These are phyloP conservation scores for Ranitomeya variabilis DNA, from an alignment of 2,113 vertebrate species.

Conservation along the genomic window DNA sequence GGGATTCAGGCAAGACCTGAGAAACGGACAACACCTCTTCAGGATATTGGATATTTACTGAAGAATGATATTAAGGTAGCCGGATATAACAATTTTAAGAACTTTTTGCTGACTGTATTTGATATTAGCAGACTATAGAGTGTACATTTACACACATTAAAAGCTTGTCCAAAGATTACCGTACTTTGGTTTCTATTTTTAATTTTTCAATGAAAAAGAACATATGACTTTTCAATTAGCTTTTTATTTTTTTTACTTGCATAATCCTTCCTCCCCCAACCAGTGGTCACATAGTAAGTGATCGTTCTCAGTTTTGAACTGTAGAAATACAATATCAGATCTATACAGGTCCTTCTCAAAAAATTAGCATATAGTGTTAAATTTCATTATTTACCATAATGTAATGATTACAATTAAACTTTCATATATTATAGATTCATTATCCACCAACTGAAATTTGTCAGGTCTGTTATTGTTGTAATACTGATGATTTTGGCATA, in stretches of 20 bases:
- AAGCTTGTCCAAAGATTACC: background rate
- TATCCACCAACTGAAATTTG: too few species aligned
- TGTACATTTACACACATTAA: background rate
- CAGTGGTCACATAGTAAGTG: background rate
- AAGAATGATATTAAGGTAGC: constrained; percentile 77
- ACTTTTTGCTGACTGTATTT: background rate
- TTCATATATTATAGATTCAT: too few species aligned
- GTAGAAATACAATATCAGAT: too few species aligned
- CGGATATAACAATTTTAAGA: background rate
- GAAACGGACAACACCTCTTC: constrained; percentile 71
- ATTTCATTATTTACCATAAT: too few species aligned
- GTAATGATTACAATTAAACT: too few species aligned
- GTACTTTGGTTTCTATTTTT: background rate
- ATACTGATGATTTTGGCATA: too few species aligned
- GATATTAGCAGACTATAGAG: background rate
- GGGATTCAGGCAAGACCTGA: constrained; percentile 71
- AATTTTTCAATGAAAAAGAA: background rate
- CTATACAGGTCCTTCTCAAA: too few species aligned
- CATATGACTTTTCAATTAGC: too few species aligned
- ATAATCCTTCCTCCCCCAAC: background rate
- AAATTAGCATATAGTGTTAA: too few species aligned
- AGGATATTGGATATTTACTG: constrained; percentile 75
- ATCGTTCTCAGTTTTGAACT: background rate
- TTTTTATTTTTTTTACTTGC: too few species aligned
- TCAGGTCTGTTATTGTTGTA: too few species aligned